phyloP scores from a whole-genome alignment of 2,888 invertebrate genomes.

The Buathra laborator region DNA sequence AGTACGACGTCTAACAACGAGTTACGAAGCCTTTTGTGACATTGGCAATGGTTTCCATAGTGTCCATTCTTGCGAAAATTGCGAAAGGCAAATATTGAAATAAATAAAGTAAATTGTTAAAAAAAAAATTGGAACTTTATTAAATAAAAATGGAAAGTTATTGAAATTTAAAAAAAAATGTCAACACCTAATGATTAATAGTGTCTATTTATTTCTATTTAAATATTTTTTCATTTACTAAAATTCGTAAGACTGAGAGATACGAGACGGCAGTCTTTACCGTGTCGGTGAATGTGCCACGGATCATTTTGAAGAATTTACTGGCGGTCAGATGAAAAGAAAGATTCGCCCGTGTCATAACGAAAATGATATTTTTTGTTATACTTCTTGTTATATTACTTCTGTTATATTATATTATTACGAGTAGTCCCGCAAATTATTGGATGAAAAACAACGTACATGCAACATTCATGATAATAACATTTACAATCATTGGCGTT shows the following conservation, averaged over 20 bases:
- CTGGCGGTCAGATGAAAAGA: slow-evolving; percentile 69
- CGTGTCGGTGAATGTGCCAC: slow-evolving; percentile 64
- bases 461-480: slow-evolving; percentile 62
- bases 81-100: too few relatives aligned
- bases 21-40: too few relatives aligned
- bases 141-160: too few relatives aligned
- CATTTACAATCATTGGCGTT: slow-evolving; percentile 61
- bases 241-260: slow-evolving; percentile 67
- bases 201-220: background rate
- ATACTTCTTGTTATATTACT: slow-evolving; percentile 47
- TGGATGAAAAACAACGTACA: slow-evolving; percentile 48
- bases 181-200: background rate
- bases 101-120: too few relatives aligned
- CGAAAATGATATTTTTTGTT: slow-evolving; percentile 68
- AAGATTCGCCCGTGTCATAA: slow-evolving; percentile 71
- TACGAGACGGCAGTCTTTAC: slow-evolving; percentile 70
- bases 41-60: too few relatives aligned
- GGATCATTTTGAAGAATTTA: slow-evolving; percentile 70
- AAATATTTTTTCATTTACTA: slow-evolving; percentile 45
- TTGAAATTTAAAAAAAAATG: too few relatives aligned
- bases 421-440: background rate
- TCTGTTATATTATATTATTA: too few relatives aligned
- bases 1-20: too few relatives aligned
- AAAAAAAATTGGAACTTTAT: too few relatives aligned
- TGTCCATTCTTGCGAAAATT: too few relatives aligned